phyloP scores from a whole-genome alignment of 2,113 vertebrate genomes.

The Brachyhypopomus occidentalis region DNA sequence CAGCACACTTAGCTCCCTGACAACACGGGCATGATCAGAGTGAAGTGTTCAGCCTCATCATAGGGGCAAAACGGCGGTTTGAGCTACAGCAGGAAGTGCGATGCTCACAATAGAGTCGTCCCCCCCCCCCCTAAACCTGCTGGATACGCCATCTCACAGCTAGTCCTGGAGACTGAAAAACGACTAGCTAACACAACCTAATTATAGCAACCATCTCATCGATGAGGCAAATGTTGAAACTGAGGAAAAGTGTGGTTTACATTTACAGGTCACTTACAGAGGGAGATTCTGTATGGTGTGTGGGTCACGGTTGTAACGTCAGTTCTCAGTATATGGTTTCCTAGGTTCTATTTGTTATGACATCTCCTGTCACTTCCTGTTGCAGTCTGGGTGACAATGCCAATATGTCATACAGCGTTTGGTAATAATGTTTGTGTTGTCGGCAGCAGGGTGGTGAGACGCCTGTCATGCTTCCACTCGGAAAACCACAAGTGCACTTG shows the following conservation, averaged over 20 bases:
- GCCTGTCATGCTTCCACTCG: background rate
- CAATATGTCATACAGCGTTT: slow-evolving; percentile 14
- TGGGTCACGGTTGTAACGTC: background rate
- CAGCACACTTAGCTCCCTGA: background rate
- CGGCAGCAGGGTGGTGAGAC: background rate
- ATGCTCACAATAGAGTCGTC: too few species aligned
- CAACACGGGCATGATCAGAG: background rate
- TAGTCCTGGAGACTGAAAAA: too few species aligned
- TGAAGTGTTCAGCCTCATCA: background rate
- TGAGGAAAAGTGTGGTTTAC: background rate
- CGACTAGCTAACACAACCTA: too few species aligned
- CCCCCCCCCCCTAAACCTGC: too few species aligned
- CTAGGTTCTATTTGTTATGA: slow-evolving; percentile 14
- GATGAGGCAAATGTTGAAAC: background rate
- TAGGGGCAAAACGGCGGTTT: background rate
- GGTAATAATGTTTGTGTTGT: slow-evolving; percentile 5
- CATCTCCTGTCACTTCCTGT: slow-evolving; percentile 18
- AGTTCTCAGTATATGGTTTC: background rate
- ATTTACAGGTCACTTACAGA: background rate
- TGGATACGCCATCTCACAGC: too few species aligned
- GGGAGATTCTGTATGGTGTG: background rate
- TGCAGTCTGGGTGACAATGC: background rate
- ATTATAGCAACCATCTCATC: background rate
- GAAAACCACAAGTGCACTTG: background rate
- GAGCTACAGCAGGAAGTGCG: too few species aligned